These are phyloP conservation scores for Nymphicus hollandicus DNA, from an alignment of 2,113 vertebrate genomes.

Conservation along the genomic window DNA sequence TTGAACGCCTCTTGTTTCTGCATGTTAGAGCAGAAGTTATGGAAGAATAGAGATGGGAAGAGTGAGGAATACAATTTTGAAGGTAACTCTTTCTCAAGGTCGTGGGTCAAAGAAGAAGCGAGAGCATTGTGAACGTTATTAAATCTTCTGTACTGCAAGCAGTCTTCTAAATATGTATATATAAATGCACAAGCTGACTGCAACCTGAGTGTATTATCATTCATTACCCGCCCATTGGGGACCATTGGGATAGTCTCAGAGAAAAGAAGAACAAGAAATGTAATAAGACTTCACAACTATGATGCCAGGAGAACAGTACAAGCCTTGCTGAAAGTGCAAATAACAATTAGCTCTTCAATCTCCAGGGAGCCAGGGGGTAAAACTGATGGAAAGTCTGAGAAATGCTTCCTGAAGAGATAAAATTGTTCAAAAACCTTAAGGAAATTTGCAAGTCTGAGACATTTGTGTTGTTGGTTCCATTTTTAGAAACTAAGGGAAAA, in stretches of 20 bases:
- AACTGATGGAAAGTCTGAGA: neutral
- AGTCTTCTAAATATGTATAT: constrained; percentile 21
- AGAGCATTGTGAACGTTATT: neutral
- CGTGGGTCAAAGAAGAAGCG: neutral
- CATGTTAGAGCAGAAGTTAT: neutral
- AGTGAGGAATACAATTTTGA: neutral
- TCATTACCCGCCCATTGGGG: neutral
- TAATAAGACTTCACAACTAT: neutral
- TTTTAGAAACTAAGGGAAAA: neutral
- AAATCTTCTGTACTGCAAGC: neutral
- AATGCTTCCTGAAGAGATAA: neutral
- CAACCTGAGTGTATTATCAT: constrained; percentile 23
- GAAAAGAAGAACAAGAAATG: neutral
- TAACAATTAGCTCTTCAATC: constrained; percentile 42
- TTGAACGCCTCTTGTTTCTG: neutral
- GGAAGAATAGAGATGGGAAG: neutral
- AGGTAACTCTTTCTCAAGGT: neutral
- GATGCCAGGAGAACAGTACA: neutral
- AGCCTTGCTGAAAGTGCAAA: constrained; percentile 35
- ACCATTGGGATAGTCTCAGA: neutral
- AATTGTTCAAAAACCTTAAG: neutral
- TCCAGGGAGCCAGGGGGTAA: neutral
- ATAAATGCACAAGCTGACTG: neutral
- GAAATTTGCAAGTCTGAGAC: constrained; percentile 1
- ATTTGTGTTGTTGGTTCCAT: neutral